Evolutionary conservation across 2,888 invertebrate genomes (phyloP), one percentile per base, ranked within the genome.

Genomic region (Nomada hirtipes): DNA sequence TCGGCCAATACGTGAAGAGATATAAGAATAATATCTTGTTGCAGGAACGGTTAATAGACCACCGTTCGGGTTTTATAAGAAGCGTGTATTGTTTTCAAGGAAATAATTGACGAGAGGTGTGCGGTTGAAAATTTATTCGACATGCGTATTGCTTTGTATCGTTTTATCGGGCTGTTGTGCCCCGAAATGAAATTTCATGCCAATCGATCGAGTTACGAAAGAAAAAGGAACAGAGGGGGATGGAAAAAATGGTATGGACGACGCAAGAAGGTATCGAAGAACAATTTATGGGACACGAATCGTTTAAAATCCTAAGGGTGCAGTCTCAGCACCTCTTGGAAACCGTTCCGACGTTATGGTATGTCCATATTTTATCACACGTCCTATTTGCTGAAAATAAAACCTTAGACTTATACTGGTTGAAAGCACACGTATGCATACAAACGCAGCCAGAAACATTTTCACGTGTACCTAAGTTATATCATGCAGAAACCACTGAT

Each of bases 221-320:
- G 44, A 23, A n/a, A 64, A 50, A 15, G 61, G 26, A 42, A 20
- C 36, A 52, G 15, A 42, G 13, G 15, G 52, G 47, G 64, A 44
- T 18, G 23, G 18, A 57, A 65, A 67, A 72, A 81, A 64, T n/a
- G 55, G 60, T 44, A 13, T 10, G 23, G 36, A 29, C n/a, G 63
- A 26, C 13, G 70, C 44, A 11, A 57, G 83, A 65, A 78, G 85
- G 72, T 57, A 73, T 82, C 83, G 67, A 70, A 76, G 63, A 74
- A 26, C 80, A 83, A 88, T 89, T 90, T 85, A 89, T 76, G 87
- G 79, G 67, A 79, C 63, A 75, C 79, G 86, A 80, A 86, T 85
- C 78, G 86, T 70, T 90, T 86, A 71, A 75, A 78, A 69, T 71
- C 72, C 69, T 65, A 64, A 72, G 82, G 76, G 67, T 85, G 88